Percentiles rank a stretch among this genome's conserved stretches.
These are phyloP conservation scores for Erythrolamprus reginae DNA, from an alignment of 2,113 vertebrate genomes.

Conservation along the genomic window DNA sequence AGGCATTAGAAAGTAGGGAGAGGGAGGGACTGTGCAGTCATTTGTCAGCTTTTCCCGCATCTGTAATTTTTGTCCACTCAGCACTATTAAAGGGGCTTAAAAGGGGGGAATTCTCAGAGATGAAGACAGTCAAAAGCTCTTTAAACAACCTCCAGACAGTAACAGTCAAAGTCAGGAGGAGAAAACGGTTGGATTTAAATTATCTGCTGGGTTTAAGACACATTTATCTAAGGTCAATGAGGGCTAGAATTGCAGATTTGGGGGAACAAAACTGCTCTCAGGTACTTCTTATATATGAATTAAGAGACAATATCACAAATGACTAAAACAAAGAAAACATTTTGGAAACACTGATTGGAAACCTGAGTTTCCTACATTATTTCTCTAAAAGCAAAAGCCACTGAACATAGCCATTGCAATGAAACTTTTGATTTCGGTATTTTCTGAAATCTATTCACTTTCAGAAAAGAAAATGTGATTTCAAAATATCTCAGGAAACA, in stretches of 20 bases:
- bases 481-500: constrained; percentile 17
- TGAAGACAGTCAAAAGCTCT: constrained; percentile 59
- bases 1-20: constrained; percentile 55
- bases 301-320: constrained; percentile 35
- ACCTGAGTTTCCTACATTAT: constrained; percentile 41
- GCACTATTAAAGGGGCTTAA: constrained; percentile 69
- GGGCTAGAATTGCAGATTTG: constrained; percentile 4
- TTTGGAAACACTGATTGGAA: constrained; percentile 36
- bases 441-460: neutral
- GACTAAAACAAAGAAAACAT: constrained; percentile 35
- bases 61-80: constrained; percentile 79
- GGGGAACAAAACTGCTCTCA: constrained; percentile 20
- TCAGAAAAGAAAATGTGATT: constrained; percentile 12
- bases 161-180: constrained; percentile 31
- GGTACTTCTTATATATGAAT: constrained; percentile 12
- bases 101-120: constrained; percentile 50
- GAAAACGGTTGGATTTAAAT: neutral
- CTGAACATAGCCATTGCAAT: constrained; percentile 36
- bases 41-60: constrained; percentile 72
- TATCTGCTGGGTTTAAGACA: constrained; percentile 21
- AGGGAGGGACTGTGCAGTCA: constrained; percentile 61
- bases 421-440: constrained; percentile 26
- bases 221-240: neutral
- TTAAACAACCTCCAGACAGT: constrained; percentile 43
- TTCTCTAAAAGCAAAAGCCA: constrained; percentile 24